A percentile compares a stretch with the other conserved stretches of the same genome.
Conservation (phyloP, 2,113 vertebrate genomes). For the Oncorhynchus masou region DNA sequence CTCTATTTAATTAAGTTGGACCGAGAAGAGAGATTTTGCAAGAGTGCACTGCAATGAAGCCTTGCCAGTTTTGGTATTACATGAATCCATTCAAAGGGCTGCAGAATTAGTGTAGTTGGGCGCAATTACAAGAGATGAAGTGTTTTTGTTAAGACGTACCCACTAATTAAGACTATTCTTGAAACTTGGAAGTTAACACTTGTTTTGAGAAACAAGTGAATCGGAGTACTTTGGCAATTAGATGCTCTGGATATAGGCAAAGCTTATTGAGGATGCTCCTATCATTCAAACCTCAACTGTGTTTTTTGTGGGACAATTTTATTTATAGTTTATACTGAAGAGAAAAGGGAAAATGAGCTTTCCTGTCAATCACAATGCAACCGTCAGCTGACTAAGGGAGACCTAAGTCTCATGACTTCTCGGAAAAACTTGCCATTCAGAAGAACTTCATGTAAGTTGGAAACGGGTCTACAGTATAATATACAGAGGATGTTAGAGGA, state of each 20-base stretch:
- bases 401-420: too few species aligned
- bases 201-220: not conserved
- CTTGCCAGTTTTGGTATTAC: conserved; percentile 34
- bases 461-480: too few species aligned
- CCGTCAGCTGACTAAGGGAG: too few species aligned
- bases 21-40: conserved; percentile 44
- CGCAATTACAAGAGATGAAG: conserved; percentile 10
- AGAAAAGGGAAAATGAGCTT: too few species aligned
- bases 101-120: conserved; percentile 8
- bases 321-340: too few species aligned
- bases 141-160: conserved; percentile 1
- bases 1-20: conserved; percentile 50
- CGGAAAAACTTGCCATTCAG: too few species aligned
- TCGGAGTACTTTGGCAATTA: not conserved
- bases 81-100: conserved; percentile 23
- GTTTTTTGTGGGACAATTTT: too few species aligned
- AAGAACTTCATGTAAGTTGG: too few species aligned
- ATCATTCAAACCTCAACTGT: too few species aligned
- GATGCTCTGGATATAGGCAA: not conserved
- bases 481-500: too few species aligned
- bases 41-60: conserved; percentile 23
- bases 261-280: too few species aligned
- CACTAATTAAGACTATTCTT: conserved; percentile 11
- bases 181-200: not conserved
- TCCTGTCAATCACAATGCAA: too few species aligned